Evolutionary conservation across 1,140 invertebrate species (phyloP).

Genomic region (Ericerus pela): DNA sequence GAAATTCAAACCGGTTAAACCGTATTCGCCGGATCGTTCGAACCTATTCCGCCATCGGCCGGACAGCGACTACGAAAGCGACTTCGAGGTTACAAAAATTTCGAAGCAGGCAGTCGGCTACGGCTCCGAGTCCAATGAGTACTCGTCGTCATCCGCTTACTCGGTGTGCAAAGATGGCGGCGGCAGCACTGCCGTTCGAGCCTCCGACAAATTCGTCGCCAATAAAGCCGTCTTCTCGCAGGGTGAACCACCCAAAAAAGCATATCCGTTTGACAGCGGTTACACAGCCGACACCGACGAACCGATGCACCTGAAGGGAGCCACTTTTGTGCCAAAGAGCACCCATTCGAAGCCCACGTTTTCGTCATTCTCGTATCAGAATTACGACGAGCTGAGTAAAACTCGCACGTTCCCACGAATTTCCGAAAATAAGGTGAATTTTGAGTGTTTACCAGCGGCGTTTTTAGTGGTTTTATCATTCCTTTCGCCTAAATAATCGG

Average conservation of each 20-base stretch:
- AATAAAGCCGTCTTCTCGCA: too few relatives aligned
- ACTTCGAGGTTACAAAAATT: conserved; percentile 39
- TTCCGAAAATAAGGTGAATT: conserved; percentile 3
- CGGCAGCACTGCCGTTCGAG: too few relatives aligned
- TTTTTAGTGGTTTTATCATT: too few relatives aligned
- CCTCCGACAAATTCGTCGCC: too few relatives aligned
- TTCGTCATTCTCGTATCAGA: neutral
- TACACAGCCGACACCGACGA: conserved; percentile 60
- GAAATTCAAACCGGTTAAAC: conserved; percentile 7
- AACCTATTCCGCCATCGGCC: conserved; percentile 38
- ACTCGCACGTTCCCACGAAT: neutral
- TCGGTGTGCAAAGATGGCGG: too few relatives aligned
- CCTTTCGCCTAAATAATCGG: too few relatives aligned
- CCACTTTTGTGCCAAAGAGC: neutral
- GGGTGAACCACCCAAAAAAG: conserved; percentile 47
- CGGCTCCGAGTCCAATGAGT: too few relatives aligned
- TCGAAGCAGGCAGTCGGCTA: too few relatives aligned
- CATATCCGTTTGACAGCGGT: conserved; percentile 45
- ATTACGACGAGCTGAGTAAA: neutral
- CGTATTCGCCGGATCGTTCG: neutral
- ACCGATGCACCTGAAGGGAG: conserved; percentile 28
- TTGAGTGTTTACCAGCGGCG: too few relatives aligned
- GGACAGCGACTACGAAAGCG: conserved; percentile 58
- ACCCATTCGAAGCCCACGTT: neutral
- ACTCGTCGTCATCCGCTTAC: too few relatives aligned